Percentiles rank a stretch among this genome's conserved stretches.
phyloP scores from a whole-genome alignment of 2,888 invertebrate species.

The Nudaria mundana region DNA sequence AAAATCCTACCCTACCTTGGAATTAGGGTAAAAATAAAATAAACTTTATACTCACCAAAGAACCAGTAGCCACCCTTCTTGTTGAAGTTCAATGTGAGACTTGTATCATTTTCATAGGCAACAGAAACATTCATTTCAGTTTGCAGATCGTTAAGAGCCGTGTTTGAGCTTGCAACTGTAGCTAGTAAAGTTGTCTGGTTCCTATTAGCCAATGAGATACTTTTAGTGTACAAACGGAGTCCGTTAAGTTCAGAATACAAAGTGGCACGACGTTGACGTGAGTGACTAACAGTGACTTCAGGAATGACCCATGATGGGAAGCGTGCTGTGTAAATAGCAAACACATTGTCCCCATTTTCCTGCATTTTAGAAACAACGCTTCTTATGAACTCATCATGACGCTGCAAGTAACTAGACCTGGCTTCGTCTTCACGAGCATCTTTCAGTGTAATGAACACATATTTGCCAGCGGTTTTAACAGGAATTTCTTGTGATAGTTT shows the following conservation, averaged over 20 bases:
- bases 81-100: slow-evolving; percentile 51
- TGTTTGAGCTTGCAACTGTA: slow-evolving; percentile 7
- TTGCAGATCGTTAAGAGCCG: slow-evolving; percentile 22
- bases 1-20: too few relatives aligned
- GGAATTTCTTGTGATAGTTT: slow-evolving; percentile 54
- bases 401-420: slow-evolving; percentile 75
- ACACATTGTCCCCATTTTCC: slow-evolving; percentile 63
- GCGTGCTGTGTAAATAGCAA: slow-evolving; percentile 81
- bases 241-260: slow-evolving; percentile 25
- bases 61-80: slow-evolving; percentile 61
- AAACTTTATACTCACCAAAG: slow-evolving; percentile 55
- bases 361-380: slow-evolving; percentile 73
- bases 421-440: slow-evolving; percentile 81
- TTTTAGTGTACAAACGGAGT: slow-evolving; percentile 42
- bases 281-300: slow-evolving; percentile 34
- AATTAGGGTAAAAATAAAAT: too few relatives aligned
- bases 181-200: slow-evolving; percentile 13
- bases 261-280: slow-evolving; percentile 54
- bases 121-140: slow-evolving; percentile 39
- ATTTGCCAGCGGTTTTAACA: slow-evolving; percentile 50
- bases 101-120: slow-evolving; percentile 36
- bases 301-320: slow-evolving; percentile 74
- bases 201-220: slow-evolving; percentile 22
- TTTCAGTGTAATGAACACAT: slow-evolving; percentile 79
- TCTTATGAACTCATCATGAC: slow-evolving; percentile 83